These are phyloP conservation scores for Lutjanus erythropterus DNA, from an alignment of 2,113 vertebrate genomes.

Conservation along the genomic window DNA sequence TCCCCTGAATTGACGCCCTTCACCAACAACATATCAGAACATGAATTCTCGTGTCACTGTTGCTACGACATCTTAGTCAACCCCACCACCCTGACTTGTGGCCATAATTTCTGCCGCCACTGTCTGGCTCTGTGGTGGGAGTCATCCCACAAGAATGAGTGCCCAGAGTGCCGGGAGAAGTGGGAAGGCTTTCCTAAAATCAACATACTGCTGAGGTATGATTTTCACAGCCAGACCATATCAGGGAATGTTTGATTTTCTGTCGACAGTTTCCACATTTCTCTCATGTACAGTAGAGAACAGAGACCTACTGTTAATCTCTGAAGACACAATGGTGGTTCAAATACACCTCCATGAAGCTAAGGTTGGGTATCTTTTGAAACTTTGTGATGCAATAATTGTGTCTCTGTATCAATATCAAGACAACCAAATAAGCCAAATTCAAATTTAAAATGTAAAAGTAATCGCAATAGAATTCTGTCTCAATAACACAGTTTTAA, in stretches of 20 bases:
- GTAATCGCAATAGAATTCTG: no score
- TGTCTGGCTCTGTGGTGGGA: conserved; percentile 96
- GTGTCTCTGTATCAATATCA: no score
- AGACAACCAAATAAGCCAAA: no score
- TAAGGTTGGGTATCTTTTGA: background rate
- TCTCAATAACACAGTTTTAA: no score
- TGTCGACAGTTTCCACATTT: background rate
- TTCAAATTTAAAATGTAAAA: no score
- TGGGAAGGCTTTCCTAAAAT: conserved; percentile 98
- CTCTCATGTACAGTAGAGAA: background rate
- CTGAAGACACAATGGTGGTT: background rate
- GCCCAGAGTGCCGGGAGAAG: conserved; percentile 94
- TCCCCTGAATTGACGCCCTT: background rate
- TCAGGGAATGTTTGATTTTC: conserved; percentile 21
- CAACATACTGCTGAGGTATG: conserved; percentile 95
- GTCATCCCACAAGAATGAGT: conserved; percentile 93
- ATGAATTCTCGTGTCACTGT: conserved; percentile 94
- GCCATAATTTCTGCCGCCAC: conserved; percentile 97
- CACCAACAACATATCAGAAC: conserved; percentile 81
- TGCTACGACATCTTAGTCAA: conserved; percentile 94
- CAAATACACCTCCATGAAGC: background rate
- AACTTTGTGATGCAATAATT: background rate
- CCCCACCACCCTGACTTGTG: conserved; percentile 95
- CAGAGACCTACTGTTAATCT: background rate
- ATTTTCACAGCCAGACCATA: conserved; percentile 16